Evolutionary conservation across 2,888 invertebrate genomes (phyloP).

Genomic region (Sceliomorpha sp.): DNA sequence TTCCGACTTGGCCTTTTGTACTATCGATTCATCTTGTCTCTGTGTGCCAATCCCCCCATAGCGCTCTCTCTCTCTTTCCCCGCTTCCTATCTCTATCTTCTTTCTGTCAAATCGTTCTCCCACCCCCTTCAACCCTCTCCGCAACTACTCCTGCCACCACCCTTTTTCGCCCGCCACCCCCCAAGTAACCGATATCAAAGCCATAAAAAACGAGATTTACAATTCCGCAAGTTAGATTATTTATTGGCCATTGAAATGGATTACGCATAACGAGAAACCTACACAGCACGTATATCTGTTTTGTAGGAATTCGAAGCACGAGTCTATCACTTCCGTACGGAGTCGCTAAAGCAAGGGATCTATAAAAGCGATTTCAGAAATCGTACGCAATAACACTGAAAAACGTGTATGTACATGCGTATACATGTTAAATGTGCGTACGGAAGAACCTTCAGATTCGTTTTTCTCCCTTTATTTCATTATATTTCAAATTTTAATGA

Average conservation of each 20-base stretch:
- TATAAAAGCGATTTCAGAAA: no score
- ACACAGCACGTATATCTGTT: not conserved
- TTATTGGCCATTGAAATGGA: not conserved
- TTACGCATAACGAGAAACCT: not conserved
- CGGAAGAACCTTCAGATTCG: no score
- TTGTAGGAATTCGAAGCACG: conserved; percentile 22
- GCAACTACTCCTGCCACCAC: not conserved
- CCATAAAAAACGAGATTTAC: not conserved
- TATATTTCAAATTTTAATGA: no score
- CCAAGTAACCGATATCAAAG: not conserved
- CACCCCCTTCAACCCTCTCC: not conserved
- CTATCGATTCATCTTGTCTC: conserved; percentile 52
- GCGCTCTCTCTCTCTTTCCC: conserved; percentile 24
- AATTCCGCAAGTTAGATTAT: not conserved
- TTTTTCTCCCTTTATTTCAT: no score
- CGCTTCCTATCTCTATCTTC: not conserved
- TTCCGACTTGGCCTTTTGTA: conserved; percentile 53
- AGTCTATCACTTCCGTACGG: conserved; percentile 11
- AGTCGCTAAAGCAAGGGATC: no score
- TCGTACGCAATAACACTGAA: no score
- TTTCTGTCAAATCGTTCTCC: not conserved
- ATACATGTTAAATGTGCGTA: no score
- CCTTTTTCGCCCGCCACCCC: not conserved
- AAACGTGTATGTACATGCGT: no score
- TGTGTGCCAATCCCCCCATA: conserved; percentile 38